A percentile compares a stretch with the other conserved stretches of the same genome.
Conservation (phyloP, 2,888 invertebrate genomes). For the Lathronympha strigana region DNA sequence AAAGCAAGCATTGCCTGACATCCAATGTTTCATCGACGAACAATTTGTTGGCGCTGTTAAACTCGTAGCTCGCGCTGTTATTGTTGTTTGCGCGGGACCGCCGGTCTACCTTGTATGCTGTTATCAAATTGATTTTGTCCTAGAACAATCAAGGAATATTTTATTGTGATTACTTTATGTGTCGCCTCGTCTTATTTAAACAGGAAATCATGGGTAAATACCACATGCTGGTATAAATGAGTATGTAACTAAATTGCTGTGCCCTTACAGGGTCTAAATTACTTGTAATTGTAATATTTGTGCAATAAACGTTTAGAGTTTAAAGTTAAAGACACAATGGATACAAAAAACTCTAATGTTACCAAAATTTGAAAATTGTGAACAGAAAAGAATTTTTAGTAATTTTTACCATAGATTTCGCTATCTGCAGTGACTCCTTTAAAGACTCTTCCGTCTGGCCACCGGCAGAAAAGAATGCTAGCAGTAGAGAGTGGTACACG, state of each 20-base stretch:
- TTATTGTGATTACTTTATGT: background rate
- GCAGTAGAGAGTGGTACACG: slow-evolving; percentile 90
- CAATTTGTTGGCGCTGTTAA: slow-evolving; percentile 90
- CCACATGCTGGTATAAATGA: too few species aligned
- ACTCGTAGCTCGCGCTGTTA: slow-evolving; percentile 87
- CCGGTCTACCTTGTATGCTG: slow-evolving; percentile 89
- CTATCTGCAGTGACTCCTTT: slow-evolving; percentile 85
- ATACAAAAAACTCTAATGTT: too few species aligned
- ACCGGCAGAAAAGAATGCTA: slow-evolving; percentile 91
- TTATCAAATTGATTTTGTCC: slow-evolving; percentile 89
- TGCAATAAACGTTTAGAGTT: too few species aligned
- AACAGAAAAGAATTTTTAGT: too few species aligned
- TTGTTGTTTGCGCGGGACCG: slow-evolving; percentile 79
- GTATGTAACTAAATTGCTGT: too few species aligned
- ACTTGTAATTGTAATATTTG: too few species aligned
- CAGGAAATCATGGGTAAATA: too few species aligned
- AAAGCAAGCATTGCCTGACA: slow-evolving; percentile 87
- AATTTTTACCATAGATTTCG: slow-evolving; percentile 78
- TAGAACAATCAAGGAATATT: slow-evolving; percentile 52
- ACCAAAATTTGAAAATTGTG: too few species aligned
- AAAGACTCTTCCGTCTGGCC: slow-evolving; percentile 88
- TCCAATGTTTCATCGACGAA: slow-evolving; percentile 86
- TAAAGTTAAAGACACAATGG: too few species aligned
- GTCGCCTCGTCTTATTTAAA: background rate
- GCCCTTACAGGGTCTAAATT: too few species aligned